Evolutionary conservation across 2,888 invertebrate species (phyloP), one percentile per base, ranked within the genome.

Genomic region (Ichneumon xanthorius): DNA sequence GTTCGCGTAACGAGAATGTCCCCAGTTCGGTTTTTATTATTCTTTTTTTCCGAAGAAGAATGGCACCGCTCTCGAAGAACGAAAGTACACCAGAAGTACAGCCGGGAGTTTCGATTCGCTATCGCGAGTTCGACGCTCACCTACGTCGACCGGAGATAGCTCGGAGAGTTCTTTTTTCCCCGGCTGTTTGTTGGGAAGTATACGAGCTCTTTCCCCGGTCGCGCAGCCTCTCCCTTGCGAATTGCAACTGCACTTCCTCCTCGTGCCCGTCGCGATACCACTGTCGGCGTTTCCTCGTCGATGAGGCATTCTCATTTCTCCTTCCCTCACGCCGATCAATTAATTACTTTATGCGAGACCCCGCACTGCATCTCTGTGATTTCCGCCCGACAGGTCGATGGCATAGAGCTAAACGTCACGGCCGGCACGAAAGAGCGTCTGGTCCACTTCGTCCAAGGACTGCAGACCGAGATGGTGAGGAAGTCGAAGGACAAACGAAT

Each of bases 371-470:
- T 67, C 11, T 50, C 37, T 19, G 30, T 16, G 26, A 48, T 37
- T 19, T 73, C 30, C 50, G 40, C 4, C 53, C 26, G 16, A 58
- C 14, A 93, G 93, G 93, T 95, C 88, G 95, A 96, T 90, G 96
- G 96, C 88, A 89, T 96, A 7, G 96, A 96, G 89, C 91, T 96
- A 83, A 92, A 95, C 90, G 94, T 95, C 91, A 95, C 95, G 0
- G 95, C 95, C 87, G 95, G 94, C 65, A 90, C 94, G 0, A 94
- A 94, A 87, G 95, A 95, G 63, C 95, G 94, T 72, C 94, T 95
- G 58, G 86, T 94, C 53, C 94, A 95, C 33, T 93, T 94, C 1
- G 94, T 95, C 22, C 95, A 95, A 65, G 93, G 93, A 1, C 78
- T 93, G 55, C 92, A 90, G 82, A 89, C 91, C 73, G 92, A 92